Base-by-base conservation (phyloP, 2,113 vertebrate species). In the Syrrhaptes paradoxus region DNA sequence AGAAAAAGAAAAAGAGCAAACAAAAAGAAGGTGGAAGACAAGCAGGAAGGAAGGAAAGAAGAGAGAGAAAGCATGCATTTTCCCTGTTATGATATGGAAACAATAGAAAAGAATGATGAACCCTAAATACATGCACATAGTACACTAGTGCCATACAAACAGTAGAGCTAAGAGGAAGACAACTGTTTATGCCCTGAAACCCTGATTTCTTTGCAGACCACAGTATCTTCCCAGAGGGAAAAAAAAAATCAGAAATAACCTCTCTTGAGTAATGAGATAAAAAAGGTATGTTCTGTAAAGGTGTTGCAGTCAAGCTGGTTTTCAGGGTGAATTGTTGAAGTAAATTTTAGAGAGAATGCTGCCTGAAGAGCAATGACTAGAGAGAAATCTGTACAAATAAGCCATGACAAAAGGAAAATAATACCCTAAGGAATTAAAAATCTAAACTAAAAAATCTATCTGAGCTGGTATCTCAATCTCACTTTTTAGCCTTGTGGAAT, bases 341-440 rank as follows among this genome's bases (percentile, higher is more conserved):
- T 29, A 67, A 51, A 84, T 94, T 89, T 94, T 66, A 81, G 61
- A 78, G 94, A 81, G 34, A 32, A 96, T 74, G 31, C 25, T 91
- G 77, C 48, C 76, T 71, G 59, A 90, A 31, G 46, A 91, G 21
- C 28, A 43, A 13, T 38, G 68, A 71, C 91, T 94, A 84, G 38
- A 74, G 43, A 86, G 31, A 74, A 87, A 78, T 89, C 24, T 90
- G 22, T 96, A 76, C 89, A 73, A 89, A 74, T 84, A 77, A 81
- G 29, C 31, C 32, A 7, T 63, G 84, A 78, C 26, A 95, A 34
- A 90, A 87, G 57, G 46, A 90, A 95, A 28, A 0, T 74, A 91
- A 48, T 4, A 65, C 19, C 25, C 43, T 51, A 15, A 78, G 38
- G 31, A 49, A 74, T 81, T 38, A 24, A 77, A 92, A 78, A 26